Conservation (phyloP, 1,140 invertebrate species). For the Zaprionus kolodkinae region DNA sequence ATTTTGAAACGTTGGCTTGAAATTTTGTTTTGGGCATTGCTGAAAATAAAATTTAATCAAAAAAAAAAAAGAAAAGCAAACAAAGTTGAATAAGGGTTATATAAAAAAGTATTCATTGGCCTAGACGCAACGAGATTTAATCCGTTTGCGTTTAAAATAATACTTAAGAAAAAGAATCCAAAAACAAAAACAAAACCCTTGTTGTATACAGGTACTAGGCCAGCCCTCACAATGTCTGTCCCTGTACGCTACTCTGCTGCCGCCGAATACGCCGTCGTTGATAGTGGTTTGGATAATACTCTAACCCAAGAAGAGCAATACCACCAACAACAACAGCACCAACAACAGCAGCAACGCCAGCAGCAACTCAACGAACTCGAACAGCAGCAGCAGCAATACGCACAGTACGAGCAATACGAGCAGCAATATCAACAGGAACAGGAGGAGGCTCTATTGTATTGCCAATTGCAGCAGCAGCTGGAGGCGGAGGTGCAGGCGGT, state of each 20-base stretch:
- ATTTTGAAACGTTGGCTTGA: conserved; percentile 44
- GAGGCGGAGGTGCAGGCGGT: conserved; percentile 52
- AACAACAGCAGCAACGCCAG: conserved; percentile 43
- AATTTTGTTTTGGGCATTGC: conserved; percentile 58
- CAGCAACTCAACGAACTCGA: conserved; percentile 38
- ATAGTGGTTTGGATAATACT: conserved; percentile 82
- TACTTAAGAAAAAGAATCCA: conserved; percentile 29
- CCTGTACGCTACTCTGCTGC: conserved; percentile 85
- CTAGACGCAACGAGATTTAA: conserved; percentile 45
- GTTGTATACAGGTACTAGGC: conserved; percentile 83
- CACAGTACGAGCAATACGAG: conserved; percentile 43
- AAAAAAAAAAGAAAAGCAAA: conserved; percentile 30
- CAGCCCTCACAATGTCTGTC: conserved; percentile 85
- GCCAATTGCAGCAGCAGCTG: conserved; percentile 57
- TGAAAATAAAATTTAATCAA: conserved; percentile 70
- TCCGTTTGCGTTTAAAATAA: conserved; percentile 39
- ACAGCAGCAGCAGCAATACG: conserved; percentile 49
- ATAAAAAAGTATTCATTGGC: conserved; percentile 33
- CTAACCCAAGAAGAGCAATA: conserved; percentile 78
- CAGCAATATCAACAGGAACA: conserved; percentile 64
- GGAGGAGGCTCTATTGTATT: conserved; percentile 64
- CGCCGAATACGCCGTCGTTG: conserved; percentile 84
- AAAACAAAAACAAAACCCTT: conserved; percentile 51
- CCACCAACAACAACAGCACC: conserved; percentile 63
- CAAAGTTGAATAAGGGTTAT: conserved; percentile 46